Evolutionary conservation across 2,888 invertebrate species (phyloP), one percentile per base, ranked within the genome.

Genomic region (Caenorhabditis panamensis): DNA sequence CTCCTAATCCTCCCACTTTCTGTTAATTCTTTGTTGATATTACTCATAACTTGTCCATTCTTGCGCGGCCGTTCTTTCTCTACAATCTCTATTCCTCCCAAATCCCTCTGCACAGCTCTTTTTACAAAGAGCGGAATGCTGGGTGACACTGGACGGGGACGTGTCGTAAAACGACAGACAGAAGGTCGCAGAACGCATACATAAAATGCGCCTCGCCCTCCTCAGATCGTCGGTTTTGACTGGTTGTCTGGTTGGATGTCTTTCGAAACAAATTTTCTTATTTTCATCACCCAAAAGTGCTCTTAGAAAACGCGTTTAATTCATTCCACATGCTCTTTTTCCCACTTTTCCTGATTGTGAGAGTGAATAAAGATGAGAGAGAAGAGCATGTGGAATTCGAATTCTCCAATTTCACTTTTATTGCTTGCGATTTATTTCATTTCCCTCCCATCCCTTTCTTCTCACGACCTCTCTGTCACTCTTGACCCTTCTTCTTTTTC

Each of bases 101-200:
- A 62, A 62, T 44, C 16, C 36, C 49, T 18, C 18, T 53, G 47
- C 51, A 26, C 58, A 49, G 69, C 77, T 77, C 77, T 77, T 71
- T 77, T 66, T 75, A 66, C 66, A 66, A 64, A 56, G 58, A 58
- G 37, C 36, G 20, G 13, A 41, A 13, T 16, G 41, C 53, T 41
- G 54, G 37, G 20, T 26, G 49, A 26, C 28, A 28, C 47, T 47
- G 56, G 49, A 47, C 16, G 56, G 47, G 63, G 56, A 64, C 44
- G 72, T 61, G 71, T 72, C 72, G 72, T 72, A 72, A 72, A 72
- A 72, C 62, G 69, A 53, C 47, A 31, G 61, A 58, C 62, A 62
- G 53, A 67, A 68, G 71, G 63, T 62, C 71, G 61, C 28, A 71
- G 71, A 72, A 72, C 56, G 56, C 47, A 71, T 71, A 62, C 53